Evolutionary conservation across 2,888 invertebrate species (phyloP), one percentile per base, ranked within the genome.

Genomic region (Caenorhabditis panamensis): DNA sequence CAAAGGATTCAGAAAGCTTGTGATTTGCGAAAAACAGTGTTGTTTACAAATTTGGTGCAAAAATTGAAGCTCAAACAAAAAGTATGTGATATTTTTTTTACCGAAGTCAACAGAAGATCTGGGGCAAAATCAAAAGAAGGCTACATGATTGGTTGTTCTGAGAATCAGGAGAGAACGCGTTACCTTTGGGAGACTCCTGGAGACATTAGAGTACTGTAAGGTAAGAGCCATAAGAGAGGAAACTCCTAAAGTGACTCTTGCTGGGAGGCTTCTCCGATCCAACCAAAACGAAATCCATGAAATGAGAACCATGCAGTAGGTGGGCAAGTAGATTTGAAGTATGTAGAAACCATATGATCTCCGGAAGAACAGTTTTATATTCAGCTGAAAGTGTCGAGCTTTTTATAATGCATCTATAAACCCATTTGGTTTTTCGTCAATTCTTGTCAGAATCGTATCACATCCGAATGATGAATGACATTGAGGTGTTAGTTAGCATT

Each of bases 231-330:
- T 89, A n/a, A 90, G 79, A 8, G 90, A 89, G 13, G 88, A 88
- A 18, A 90, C 89, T 20, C 89, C 89, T 8, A 89, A 78, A 4
- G 89, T 89, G 5, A 89, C 88, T 9, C 90, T 62, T 0, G 87
- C 88, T 1, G 88, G 88, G 0, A 88, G 67, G 78, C 84, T 83
- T 36, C 84, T 80, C 51, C 86, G 82, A 71, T 91, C 91, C 41
- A 91, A 75, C 91, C 90, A 91, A 76, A 91, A 91, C 8, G 88
- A 88, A 61, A 91, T 89, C 88, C 89, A 91, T n/a, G 89, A 89
- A 24, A 91, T 91, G 36, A 91, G 87, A n/a, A 91, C 89, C 88
- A 89, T 91, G 71, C 88, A 89, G 56, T 90, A 90, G 2, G 90
- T 90, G 28, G 90, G 90, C 13, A 91, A 83, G 75, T 90, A 91